These are phyloP conservation scores for Microdon myrmicae DNA, from an alignment of 2,888 invertebrate species.

Conservation along the genomic window DNA sequence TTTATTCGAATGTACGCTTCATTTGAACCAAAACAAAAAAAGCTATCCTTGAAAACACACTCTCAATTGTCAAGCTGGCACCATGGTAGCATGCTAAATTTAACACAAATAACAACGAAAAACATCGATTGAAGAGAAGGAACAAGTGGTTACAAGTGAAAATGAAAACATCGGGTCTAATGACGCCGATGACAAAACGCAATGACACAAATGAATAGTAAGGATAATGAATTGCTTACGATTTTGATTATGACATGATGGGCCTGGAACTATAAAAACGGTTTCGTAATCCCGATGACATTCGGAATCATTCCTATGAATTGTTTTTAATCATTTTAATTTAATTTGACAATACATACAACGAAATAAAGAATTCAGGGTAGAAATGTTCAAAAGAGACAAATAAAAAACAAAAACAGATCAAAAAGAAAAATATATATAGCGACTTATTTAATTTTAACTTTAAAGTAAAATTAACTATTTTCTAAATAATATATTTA, in stretches of 20 bases:
- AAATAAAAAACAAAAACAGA: constrained; percentile 4
- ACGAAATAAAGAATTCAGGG: background rate
- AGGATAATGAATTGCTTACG: constrained; percentile 67
- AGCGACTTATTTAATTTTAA: background rate
- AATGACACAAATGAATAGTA: constrained; percentile 42
- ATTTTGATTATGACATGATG: constrained; percentile 73
- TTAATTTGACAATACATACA: constrained; percentile 10
- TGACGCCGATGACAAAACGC: constrained; percentile 29
- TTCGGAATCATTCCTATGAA: constrained; percentile 70
- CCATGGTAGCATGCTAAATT: no score
- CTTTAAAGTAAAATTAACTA: constrained; percentile 1
- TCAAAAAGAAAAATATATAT: constrained; percentile 6
- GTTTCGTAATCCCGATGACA: constrained; percentile 79
- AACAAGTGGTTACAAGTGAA: no score
- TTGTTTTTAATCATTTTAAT: constrained; percentile 12
- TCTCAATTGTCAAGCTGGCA: no score
- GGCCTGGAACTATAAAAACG: constrained; percentile 78
- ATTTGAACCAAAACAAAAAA: no score
- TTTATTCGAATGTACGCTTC: no score
- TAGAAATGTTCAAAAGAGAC: constrained; percentile 29
- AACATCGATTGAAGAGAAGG: no score
- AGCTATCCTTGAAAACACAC: no score
- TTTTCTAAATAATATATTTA: background rate
- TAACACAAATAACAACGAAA: no score
- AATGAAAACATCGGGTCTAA: no score